phyloP scores from a whole-genome alignment of 2,797 vertebrate species.

The Cephalopachus bancanus region DNA sequence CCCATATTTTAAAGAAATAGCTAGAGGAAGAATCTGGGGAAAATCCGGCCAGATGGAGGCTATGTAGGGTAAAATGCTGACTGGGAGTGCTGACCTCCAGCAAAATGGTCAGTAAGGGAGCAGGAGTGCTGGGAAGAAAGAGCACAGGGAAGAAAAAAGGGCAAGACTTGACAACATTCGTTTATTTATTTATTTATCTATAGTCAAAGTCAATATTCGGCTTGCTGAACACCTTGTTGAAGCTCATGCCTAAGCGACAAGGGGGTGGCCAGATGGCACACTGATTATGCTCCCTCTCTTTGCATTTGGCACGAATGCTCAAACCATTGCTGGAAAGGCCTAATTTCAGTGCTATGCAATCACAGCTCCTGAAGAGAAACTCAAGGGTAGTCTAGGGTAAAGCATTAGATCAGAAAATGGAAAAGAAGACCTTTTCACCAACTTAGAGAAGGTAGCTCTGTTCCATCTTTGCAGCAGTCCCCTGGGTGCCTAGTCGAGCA shows the following conservation, averaged over 20 bases:
- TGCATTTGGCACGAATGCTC: constrained; percentile 58
- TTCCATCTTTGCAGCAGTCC: not conserved
- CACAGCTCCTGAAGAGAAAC: constrained; percentile 41
- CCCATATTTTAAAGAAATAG: constrained; percentile 1
- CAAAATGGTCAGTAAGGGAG: constrained; percentile 37
- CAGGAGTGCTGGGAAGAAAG: constrained; percentile 18
- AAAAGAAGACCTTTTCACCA: constrained; percentile 41
- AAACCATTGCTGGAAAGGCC: constrained; percentile 53
- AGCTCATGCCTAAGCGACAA: constrained; percentile 36
- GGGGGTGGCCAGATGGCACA: constrained; percentile 59
- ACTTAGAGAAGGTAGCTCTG: not conserved
- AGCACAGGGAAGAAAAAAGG: not conserved
- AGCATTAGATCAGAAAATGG: constrained; percentile 47
- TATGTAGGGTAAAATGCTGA: constrained; percentile 19
- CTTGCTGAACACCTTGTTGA: constrained; percentile 59
- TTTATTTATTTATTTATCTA: not conserved
- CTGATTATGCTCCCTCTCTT: constrained; percentile 54
- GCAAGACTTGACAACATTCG: not conserved
- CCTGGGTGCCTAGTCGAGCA: not conserved
- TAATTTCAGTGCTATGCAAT: constrained; percentile 22
- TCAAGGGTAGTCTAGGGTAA: constrained; percentile 45
- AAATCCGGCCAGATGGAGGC: not conserved
- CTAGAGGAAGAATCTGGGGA: constrained; percentile 29
- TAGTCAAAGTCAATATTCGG: constrained; percentile 54
- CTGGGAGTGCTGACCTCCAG: not conserved